Base-by-base conservation (phyloP, 1,140 invertebrate species). In the Heliconius eleuchia region DNA sequence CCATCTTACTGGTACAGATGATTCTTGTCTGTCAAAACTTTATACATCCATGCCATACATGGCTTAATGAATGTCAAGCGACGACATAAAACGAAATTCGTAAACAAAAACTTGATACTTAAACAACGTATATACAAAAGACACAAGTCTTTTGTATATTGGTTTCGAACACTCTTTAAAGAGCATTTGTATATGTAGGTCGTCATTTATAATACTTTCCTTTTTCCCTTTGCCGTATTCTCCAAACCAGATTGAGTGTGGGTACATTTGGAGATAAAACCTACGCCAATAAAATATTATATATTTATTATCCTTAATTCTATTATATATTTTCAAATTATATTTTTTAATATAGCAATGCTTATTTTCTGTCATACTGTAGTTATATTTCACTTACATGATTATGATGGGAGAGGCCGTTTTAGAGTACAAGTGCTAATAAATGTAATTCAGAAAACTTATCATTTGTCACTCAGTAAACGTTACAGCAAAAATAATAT, bases 81-180 rank as follows among this genome's bases (percentile, higher is more conserved):
- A 88, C 85, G 87, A 85, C 83, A 83, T 86, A 86, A 83, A 89
- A 90, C 84, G 80, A 76, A 82, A 71, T 30, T 66, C 16, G 81
- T 81, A 74, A 78, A 50, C 57, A 87, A 87, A 88, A 87, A 88
- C 82, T 80, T 80, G 84, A 74, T 76, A 73, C 73, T 80, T 83
- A 78, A 81, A 84, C 82, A 83, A 79, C 81, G 75, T 80, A 79
- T 78, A 23, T 23, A 23, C 23, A 23, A 23, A 23, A 23, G 23
- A 23, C 23, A 23, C 80, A 79, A 80, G 83, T 83, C 84, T 86
- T 81, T 80, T 80, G 74, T 72, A 23, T 84, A 73, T 84, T 72
- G 71, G 55, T 79, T 78, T 83, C 71, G 77, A 81, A 88, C 82
- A 86, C 78, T 84, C 83, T 82, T 85, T 79, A 80, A 83, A 23